Evolutionary conservation across 2,797 vertebrate genomes (phyloP).

Genomic region (Oceanodroma leucorhoa): DNA sequence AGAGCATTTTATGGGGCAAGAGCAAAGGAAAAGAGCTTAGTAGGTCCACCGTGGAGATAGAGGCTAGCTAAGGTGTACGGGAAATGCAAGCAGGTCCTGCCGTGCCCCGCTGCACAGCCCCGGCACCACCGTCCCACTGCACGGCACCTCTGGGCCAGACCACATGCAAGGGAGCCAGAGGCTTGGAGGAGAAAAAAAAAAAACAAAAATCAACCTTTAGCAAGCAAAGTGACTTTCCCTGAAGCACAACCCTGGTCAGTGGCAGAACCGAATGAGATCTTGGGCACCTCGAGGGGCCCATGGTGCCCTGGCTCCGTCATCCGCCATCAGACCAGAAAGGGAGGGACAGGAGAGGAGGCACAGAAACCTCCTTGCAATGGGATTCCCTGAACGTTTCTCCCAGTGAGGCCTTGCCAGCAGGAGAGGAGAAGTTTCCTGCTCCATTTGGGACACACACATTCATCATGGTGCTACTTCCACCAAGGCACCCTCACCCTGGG

Average conservation of each 20-base stretch:
- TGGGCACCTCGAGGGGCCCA: not conserved
- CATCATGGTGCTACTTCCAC: not conserved
- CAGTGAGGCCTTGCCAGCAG: not conserved
- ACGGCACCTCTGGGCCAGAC: not conserved
- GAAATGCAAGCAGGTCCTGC: not conserved
- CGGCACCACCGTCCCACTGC: not conserved
- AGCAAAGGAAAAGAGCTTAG: not conserved
- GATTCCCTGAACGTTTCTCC: not conserved
- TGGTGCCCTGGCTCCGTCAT: not conserved
- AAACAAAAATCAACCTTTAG: not conserved
- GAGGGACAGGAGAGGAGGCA: not conserved
- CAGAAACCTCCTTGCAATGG: too few species aligned
- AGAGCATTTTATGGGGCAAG: not conserved
- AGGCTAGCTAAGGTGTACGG: not conserved
- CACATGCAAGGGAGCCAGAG: not conserved
- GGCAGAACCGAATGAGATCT: not conserved
- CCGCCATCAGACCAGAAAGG: accelerated
- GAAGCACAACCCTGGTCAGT: not conserved
- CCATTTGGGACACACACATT: too few species aligned
- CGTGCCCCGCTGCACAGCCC: not conserved
- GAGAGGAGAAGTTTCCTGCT: not conserved
- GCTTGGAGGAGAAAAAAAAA: not conserved
- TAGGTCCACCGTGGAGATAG: not conserved
- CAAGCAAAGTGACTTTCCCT: not conserved
- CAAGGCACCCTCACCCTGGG: not conserved